phyloP scores from a whole-genome alignment of 2,113 vertebrate species.

The Podarcis cretensis region DNA sequence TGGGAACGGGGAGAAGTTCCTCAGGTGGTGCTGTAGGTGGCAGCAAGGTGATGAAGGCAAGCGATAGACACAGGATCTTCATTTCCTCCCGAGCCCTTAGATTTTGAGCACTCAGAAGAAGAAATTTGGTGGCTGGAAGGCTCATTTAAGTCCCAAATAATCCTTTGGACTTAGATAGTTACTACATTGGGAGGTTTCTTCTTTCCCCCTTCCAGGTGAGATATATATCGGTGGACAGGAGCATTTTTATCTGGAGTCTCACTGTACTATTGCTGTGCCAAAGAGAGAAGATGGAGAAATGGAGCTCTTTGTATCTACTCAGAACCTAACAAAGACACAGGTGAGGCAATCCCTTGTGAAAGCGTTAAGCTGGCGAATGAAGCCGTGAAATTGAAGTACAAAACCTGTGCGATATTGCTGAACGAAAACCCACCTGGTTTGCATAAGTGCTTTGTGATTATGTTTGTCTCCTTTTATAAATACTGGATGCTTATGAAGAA shows the following conservation, averaged over 20 bases:
- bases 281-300: slow-evolving; percentile 91
- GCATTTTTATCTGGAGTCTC: slow-evolving; percentile 97
- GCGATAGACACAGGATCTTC: no score
- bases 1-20: background rate
- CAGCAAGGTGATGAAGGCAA: background rate
- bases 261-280: slow-evolving; percentile 90
- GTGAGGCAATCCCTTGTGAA: slow-evolving; percentile 55
- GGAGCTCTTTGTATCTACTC: slow-evolving; percentile 92
- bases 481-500: no score
- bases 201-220: slow-evolving; percentile 79
- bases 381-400: no score
- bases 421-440: no score
- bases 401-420: no score
- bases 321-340: slow-evolving; percentile 83
- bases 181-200: background rate
- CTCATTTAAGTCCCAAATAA: background rate
- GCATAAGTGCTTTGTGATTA: no score
- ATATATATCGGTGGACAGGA: slow-evolving; percentile 94
- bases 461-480: no score
- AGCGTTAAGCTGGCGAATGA: no score
- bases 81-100: background rate
- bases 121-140: background rate
- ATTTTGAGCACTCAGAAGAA: background rate
- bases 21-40: no score
- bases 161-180: background rate